Conservation (phyloP, 1,140 invertebrate genomes). For the Psix sp. region DNA sequence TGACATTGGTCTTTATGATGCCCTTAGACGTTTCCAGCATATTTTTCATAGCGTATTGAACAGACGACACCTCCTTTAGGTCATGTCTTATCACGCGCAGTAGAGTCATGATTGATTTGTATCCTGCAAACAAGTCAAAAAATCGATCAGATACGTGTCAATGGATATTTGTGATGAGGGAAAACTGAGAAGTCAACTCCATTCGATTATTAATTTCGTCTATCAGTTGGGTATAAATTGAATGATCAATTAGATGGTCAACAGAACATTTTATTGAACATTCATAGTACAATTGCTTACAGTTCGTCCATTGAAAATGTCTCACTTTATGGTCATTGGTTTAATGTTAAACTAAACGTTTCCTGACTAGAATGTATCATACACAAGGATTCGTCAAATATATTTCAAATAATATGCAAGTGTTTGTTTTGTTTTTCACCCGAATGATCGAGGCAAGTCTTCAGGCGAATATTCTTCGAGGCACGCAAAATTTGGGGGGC, state of each 20-base stretch:
- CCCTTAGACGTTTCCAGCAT: slow-evolving; percentile 53
- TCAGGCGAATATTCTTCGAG: slow-evolving; percentile 55
- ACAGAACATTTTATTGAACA: slow-evolving; percentile 7
- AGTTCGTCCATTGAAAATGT: too few species aligned
- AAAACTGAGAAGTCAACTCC: slow-evolving; percentile 46
- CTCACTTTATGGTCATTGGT: too few species aligned
- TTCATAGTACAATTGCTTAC: slow-evolving; percentile 2
- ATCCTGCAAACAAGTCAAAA: slow-evolving; percentile 43
- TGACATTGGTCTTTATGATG: slow-evolving; percentile 50
- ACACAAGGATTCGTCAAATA: slow-evolving; percentile 6
- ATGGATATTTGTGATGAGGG: background rate
- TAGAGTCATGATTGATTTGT: slow-evolving; percentile 42
- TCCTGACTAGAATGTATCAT: slow-evolving; percentile 7
- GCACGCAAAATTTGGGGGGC: slow-evolving; percentile 64
- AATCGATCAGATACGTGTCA: slow-evolving; percentile 6
- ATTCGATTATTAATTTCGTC: slow-evolving; percentile 50
- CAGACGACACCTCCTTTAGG: slow-evolving; percentile 38
- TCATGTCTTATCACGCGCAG: slow-evolving; percentile 44
- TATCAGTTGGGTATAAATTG: too few species aligned
- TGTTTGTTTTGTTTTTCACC: too few species aligned
- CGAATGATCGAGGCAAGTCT: too few species aligned
- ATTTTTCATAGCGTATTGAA: slow-evolving; percentile 45
- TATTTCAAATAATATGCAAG: background rate
- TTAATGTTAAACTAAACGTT: too few species aligned
- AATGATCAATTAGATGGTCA: too few species aligned